Percentiles rank a stretch among this genome's conserved stretches.
phyloP scores from a whole-genome alignment of 2,888 invertebrate species.

The Anarsia innoxiella region DNA sequence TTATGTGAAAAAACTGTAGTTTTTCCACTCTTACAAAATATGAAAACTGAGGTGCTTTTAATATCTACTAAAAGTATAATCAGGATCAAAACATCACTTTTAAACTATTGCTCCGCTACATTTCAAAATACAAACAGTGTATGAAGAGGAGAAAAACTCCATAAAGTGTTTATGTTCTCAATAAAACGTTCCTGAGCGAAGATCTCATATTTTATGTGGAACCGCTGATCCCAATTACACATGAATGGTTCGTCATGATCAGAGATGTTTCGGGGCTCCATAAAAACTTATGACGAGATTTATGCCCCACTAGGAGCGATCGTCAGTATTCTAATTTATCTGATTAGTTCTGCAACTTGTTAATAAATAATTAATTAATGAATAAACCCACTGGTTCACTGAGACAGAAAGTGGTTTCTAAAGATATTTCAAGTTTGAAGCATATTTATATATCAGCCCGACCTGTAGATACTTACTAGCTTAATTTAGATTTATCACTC shows the following conservation, averaged over 20 bases:
- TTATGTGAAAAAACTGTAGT: no score
- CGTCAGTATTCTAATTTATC: conserved; percentile 43
- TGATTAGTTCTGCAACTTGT: conserved; percentile 49
- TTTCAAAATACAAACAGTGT: conserved; percentile 22
- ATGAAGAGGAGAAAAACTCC: conserved; percentile 54
- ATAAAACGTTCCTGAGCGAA: conserved; percentile 59
- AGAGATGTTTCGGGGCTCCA: conserved; percentile 58
- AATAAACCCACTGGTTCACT: conserved; percentile 9
- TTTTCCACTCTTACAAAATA: no score
- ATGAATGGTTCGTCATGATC: conserved; percentile 70
- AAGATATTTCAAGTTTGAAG: not conserved
- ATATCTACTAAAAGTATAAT: no score
- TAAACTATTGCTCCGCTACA: no score
- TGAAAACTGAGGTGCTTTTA: no score
- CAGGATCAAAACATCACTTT: no score
- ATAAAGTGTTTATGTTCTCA: conserved; percentile 69
- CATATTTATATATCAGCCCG: not conserved
- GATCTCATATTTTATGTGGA: conserved; percentile 67
- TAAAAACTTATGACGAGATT: conserved; percentile 61
- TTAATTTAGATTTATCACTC: conserved; percentile 9
- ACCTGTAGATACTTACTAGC: not conserved
- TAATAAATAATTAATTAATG: conserved; percentile 42
- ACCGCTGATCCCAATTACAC: conserved; percentile 69
- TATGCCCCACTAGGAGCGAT: conserved; percentile 49
- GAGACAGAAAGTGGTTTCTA: not conserved